Evolutionary conservation across 1,140 invertebrate species (phyloP).

Genomic region (Zaprionus vittiger): DNA sequence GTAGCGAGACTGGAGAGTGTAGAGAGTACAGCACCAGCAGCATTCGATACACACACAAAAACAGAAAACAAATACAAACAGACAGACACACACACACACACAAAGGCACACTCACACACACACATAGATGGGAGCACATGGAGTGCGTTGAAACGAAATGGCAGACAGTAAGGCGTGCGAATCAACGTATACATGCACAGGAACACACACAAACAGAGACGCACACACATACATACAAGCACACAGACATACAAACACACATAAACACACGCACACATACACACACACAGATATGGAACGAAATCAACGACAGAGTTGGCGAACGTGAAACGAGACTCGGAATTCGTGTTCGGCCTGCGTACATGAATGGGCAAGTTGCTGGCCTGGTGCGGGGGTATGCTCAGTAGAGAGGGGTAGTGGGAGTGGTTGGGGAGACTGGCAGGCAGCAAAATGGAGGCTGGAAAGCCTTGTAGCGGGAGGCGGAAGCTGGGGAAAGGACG

Average conservation of each 20-base stretch:
- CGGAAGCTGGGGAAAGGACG: constrained; percentile 61
- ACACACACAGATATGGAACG: constrained; percentile 13
- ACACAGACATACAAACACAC: background rate
- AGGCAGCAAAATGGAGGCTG: background rate
- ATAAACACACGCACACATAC: background rate
- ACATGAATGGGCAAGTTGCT: constrained; percentile 61
- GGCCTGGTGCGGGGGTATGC: background rate
- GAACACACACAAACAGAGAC: constrained; percentile 9
- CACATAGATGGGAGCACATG: constrained; percentile 30
- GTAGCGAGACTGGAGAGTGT: constrained; percentile 17
- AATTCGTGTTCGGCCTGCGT: constrained; percentile 56
- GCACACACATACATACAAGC: background rate
- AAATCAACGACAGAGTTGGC: constrained; percentile 38
- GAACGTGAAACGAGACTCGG: constrained; percentile 51
- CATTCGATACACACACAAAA: constrained; percentile 49
- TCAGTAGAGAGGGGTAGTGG: background rate
- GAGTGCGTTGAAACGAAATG: constrained; percentile 55
- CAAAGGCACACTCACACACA: background rate
- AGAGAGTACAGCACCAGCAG: constrained; percentile 61
- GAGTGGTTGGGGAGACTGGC: background rate
- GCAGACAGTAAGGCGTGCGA: constrained; percentile 75
- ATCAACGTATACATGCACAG: constrained; percentile 50
- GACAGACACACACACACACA: constrained; percentile 8
- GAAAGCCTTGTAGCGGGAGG: background rate
- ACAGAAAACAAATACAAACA: constrained; percentile 17